Base-by-base conservation (phyloP, 2,113 vertebrate genomes). In the Chiloscyllium plagiosum region DNA sequence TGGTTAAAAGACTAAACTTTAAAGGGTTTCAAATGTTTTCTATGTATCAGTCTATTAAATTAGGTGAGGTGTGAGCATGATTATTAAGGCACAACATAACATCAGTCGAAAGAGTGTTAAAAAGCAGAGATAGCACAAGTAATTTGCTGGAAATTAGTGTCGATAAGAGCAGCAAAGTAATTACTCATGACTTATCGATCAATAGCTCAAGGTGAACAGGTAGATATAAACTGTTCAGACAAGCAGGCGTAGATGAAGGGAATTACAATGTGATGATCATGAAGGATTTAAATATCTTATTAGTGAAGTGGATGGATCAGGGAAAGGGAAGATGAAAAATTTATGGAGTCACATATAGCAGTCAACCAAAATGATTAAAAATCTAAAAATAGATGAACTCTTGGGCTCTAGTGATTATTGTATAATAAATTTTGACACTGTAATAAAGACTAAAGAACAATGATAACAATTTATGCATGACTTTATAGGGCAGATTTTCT, bases 271-370 rank as follows among this genome's bases (percentile, higher is more conserved):
- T 37, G 80, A 47, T 83, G 20, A 83, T 83, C 80, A 83, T 42
- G 80, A 83, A 83, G 80, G 37, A 83, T 83, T 83, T 83, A 83
- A 83, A 83, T 83, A 83, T 83, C 80, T 83, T 83, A 83, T 83
- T 19, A 83, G 80, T 22, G 20, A 37, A 76, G 29, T 76, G 72
- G 8, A 42, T 47, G 80, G 80, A 83, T 37, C 80, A 83, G 80
- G 80, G 37, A 83, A 83, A 83, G 80, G 80, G 80, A 83, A 42
- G 80, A 83, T 42, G 5, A 83, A 83, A 83, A 83, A 83, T 83
- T 80, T 83, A 47, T 22, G 19, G 80, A 83, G 37, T 42, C 13
- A 83, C 37, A 83, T 83, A 42, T 83, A 83, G 80, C 80, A 83
- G 80, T 83, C 80, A 83, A 83, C 37, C 80, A 83, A 83, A 83